These are phyloP conservation scores for Oligia strigilis DNA, from an alignment of 2,888 invertebrate genomes.

Conservation along the genomic window DNA sequence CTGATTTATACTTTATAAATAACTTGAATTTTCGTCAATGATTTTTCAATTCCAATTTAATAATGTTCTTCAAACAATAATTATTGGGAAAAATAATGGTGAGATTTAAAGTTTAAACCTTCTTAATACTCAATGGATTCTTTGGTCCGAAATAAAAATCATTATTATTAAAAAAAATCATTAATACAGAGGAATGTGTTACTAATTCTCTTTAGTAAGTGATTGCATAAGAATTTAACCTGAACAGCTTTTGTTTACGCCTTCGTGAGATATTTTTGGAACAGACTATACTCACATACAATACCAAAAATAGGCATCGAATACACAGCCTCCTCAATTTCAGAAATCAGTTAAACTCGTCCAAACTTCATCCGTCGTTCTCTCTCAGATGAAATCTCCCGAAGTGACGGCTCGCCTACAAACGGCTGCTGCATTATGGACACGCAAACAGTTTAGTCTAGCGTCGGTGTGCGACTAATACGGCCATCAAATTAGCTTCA, in stretches of 20 bases:
- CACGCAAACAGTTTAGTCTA: conserved; percentile 39
- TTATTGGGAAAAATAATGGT: background rate
- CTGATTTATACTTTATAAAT: no score
- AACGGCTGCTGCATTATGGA: conserved; percentile 43
- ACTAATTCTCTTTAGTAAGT: background rate
- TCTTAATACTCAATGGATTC: no score
- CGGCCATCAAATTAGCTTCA: conserved; percentile 35
- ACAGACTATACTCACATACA: background rate
- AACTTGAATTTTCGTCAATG: no score
- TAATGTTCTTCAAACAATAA: background rate
- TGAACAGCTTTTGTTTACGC: background rate
- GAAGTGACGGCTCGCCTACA: conserved; percentile 33
- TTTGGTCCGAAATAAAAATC: no score
- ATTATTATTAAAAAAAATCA: no score
- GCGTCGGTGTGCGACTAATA: conserved; percentile 24
- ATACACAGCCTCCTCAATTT: background rate
- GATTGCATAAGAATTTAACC: background rate
- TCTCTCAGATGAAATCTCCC: conserved; percentile 20
- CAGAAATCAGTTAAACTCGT: conserved; percentile 10
- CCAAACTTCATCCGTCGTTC: conserved; percentile 15
- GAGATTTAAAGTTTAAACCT: no score
- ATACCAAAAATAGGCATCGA: background rate
- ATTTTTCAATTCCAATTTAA: no score
- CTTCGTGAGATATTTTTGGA: background rate
- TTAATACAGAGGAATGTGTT: background rate